These are phyloP conservation scores for Lithophane socia DNA, from an alignment of 2,888 invertebrate species.

Conservation along the genomic window DNA sequence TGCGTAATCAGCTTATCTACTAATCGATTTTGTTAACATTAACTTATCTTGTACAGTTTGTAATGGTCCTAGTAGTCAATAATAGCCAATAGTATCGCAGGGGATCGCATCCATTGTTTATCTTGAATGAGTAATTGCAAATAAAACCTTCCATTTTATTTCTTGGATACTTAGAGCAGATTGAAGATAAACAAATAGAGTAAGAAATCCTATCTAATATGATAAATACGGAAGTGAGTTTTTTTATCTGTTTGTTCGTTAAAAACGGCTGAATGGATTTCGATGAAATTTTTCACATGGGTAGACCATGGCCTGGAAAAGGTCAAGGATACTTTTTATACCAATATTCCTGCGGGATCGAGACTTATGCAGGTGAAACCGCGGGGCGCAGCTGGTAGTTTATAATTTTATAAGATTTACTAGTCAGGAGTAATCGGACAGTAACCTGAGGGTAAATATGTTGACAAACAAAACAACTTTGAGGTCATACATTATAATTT, in stretches of 20 bases:
- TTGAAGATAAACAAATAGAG: background rate
- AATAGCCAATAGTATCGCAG: background rate
- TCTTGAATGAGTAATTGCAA: background rate
- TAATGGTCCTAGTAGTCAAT: background rate
- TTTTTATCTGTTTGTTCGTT: too few species aligned
- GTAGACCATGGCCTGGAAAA: too few species aligned
- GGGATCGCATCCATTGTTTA: background rate
- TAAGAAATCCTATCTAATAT: background rate
- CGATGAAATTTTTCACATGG: too few species aligned
- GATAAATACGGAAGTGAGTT: too few species aligned
- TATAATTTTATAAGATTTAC: background rate
- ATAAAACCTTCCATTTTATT: background rate
- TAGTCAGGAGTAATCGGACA: background rate
- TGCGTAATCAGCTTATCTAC: background rate
- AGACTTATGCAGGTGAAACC: too few species aligned
- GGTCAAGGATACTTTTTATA: too few species aligned
- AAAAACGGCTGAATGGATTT: too few species aligned
- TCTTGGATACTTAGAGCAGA: background rate
- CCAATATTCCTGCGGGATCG: too few species aligned
- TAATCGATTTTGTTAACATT: slow-evolving; percentile 7
- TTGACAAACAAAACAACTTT: background rate
- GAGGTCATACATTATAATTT: background rate
- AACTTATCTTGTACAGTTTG: slow-evolving; percentile 4
- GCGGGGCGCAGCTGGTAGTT: background rate
- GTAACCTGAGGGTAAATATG: background rate